These are phyloP conservation scores for Byasa hedistus DNA, from an alignment of 2,888 invertebrate genomes.

Conservation along the genomic window DNA sequence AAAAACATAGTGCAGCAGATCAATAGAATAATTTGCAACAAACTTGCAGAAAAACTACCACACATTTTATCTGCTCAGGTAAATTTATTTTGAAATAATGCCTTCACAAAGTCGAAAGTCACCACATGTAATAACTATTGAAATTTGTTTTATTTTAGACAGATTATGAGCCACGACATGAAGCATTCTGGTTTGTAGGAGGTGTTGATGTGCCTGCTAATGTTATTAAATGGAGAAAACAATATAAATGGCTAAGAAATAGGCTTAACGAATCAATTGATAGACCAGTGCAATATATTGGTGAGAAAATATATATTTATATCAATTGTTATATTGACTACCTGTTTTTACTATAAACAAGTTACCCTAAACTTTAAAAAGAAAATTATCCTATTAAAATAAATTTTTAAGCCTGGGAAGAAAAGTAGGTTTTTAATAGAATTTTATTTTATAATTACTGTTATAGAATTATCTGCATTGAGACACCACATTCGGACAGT, in stretches of 20 bases:
- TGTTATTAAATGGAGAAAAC: slow-evolving; percentile 62
- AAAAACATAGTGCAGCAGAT: slow-evolving; percentile 82
- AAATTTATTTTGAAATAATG: slow-evolving; percentile 17
- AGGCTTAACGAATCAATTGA: slow-evolving; percentile 79
- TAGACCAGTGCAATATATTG: slow-evolving; percentile 85
- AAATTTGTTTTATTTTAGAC: slow-evolving; percentile 72
- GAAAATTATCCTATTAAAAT: no score
- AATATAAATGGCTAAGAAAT: slow-evolving; percentile 61
- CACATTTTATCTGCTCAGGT: slow-evolving; percentile 84
- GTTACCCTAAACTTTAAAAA: no score
- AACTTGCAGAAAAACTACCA: slow-evolving; percentile 77
- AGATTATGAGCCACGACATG: slow-evolving; percentile 88
- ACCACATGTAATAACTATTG: no score
- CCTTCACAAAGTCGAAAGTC: no score
- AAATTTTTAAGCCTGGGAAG: no score
- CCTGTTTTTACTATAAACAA: no score
- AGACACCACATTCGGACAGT: no score
- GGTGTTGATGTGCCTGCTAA: slow-evolving; percentile 81
- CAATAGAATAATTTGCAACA: slow-evolving; percentile 83
- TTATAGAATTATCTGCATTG: no score
- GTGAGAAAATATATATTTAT: slow-evolving; percentile 45
- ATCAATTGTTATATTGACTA: no score
- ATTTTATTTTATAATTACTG: no score
- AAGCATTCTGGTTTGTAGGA: slow-evolving; percentile 92
- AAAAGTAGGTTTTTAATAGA: no score